Percentiles rank a stretch among this genome's conserved stretches.
Evolutionary conservation across 2,113 vertebrate species (phyloP).

Genomic region (Rhodinocichla rosea): DNA sequence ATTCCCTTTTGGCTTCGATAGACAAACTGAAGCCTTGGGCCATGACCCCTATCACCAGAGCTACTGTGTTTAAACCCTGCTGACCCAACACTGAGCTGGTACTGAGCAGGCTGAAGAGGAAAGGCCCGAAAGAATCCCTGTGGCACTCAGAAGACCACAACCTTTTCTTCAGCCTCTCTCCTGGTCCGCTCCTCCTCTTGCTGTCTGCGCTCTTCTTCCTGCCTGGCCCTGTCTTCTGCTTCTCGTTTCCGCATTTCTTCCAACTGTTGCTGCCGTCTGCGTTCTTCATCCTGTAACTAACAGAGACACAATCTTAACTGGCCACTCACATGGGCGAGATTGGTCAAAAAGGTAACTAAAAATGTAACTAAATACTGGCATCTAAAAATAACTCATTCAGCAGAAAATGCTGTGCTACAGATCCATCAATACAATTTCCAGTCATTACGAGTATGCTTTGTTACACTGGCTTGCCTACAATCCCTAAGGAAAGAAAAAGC

Average conservation of each 20-base stretch:
- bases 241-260: conserved; percentile 94
- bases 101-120: neutral
- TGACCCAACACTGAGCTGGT: neutral
- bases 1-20: neutral
- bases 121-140: neutral
- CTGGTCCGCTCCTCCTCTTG: conserved; percentile 88
- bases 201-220: conserved; percentile 88
- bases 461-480: neutral
- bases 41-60: neutral
- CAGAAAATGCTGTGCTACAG: neutral
- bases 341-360: too few relatives aligned
- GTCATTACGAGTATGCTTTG: neutral
- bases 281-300: conserved; percentile 98
- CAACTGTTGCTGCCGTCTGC: conserved; percentile 90
- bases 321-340: rapidly evolving
- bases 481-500: too few relatives aligned
- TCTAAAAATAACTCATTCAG: neutral
- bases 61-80: neutral
- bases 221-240: conserved; percentile 88
- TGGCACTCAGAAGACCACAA: conserved; percentile 64
- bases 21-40: neutral
- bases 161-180: conserved; percentile 93
- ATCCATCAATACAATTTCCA: neutral
- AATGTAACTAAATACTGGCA: neutral
- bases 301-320: neutral